Evolutionary conservation across 2,113 vertebrate genomes (phyloP).

Genomic region (Synodontis membranacea): DNA sequence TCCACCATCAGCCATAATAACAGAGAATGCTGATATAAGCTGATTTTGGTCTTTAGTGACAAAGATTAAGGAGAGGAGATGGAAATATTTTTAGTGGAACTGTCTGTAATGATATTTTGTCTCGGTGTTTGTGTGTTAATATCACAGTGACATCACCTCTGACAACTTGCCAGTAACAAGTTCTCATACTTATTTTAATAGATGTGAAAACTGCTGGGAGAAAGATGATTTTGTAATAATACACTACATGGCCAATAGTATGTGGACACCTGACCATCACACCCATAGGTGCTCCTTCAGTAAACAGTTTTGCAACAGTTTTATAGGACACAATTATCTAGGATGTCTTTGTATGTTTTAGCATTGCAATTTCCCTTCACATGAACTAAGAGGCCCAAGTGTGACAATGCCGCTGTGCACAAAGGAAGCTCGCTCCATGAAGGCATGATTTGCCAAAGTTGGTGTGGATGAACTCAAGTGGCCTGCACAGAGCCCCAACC

Average conservation of each 20-base stretch:
- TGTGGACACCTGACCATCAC: neutral
- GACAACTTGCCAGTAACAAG: neutral
- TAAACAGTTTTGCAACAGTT: neutral
- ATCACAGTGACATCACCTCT: neutral
- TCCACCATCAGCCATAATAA: neutral
- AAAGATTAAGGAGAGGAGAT: neutral
- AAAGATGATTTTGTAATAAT: neutral
- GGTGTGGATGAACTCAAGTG: neutral
- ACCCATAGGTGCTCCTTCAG: neutral
- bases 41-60: neutral
- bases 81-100: neutral
- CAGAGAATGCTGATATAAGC: neutral
- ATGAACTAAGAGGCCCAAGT: neutral
- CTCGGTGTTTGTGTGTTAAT: neutral
- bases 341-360: neutral
- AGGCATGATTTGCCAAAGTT: neutral
- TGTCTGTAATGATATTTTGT: neutral
- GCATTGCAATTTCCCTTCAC: neutral
- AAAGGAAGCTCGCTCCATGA: neutral
- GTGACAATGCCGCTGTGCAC: neutral
- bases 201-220: neutral
- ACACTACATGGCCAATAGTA: neutral
- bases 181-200: neutral
- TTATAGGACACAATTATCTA: neutral
- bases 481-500: neutral